Percentiles rank a stretch among this genome's conserved stretches.
phyloP scores from a whole-genome alignment of 2,797 vertebrate species.

The Enteromius afrohamiltoni region DNA sequence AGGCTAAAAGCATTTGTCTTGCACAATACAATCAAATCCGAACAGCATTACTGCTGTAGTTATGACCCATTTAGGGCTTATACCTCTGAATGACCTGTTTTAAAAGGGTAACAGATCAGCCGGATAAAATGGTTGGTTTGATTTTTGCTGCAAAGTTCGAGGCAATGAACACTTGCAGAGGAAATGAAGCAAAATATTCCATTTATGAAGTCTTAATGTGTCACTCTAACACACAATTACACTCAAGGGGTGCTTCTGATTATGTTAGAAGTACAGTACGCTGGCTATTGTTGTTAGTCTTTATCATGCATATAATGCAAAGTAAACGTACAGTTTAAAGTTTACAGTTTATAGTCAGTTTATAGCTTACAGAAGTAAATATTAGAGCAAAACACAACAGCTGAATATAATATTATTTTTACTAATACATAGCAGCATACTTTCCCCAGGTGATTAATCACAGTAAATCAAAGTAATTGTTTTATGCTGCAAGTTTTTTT shows the following conservation, averaged over 20 bases:
- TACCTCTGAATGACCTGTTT: constrained; percentile 2
- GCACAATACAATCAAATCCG: constrained; percentile 1
- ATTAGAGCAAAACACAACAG: not conserved
- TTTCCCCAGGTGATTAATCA: not conserved
- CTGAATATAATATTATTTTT: not conserved
- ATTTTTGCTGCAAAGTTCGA: constrained; percentile 8
- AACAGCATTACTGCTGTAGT: not conserved
- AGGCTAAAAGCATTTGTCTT: constrained; percentile 3
- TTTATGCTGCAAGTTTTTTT: too few relatives aligned
- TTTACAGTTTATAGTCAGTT: not conserved
- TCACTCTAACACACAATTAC: not conserved
- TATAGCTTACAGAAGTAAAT: not conserved
- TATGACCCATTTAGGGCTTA: constrained; percentile 5
- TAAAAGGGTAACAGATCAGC: constrained; percentile 16
- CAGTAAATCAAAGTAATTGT: not conserved
- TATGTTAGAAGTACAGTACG: not conserved
- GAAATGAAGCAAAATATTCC: not conserved
- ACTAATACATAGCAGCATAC: not conserved
- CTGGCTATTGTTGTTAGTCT: not conserved
- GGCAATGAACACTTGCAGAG: not conserved
- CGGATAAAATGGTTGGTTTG: not conserved
- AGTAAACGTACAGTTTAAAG: not conserved
- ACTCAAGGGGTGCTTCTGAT: not conserved
- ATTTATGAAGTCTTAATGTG: constrained; percentile 16
- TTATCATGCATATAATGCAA: not conserved